Percentiles rank a stretch among this genome's conserved stretches.
These are phyloP conservation scores for Formica selysi DNA, from an alignment of 1,140 invertebrate genomes.

Conservation along the genomic window DNA sequence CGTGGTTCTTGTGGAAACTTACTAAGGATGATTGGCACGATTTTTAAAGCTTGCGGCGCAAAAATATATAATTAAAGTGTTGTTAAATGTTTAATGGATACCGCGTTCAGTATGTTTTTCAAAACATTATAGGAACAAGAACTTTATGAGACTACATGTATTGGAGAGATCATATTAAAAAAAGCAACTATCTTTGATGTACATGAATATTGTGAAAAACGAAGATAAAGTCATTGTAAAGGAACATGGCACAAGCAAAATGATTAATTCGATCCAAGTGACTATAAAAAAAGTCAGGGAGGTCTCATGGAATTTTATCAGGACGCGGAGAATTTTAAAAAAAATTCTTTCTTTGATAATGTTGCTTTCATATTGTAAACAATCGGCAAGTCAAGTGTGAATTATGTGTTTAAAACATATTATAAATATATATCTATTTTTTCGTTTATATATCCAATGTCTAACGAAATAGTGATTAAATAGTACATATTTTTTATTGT, in stretches of 20 bases:
- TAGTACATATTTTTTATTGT: too few relatives aligned
- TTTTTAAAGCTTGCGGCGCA: background rate
- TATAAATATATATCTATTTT: too few relatives aligned
- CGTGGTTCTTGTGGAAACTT: background rate
- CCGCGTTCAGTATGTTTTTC: background rate
- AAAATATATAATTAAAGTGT: slow-evolving; percentile 7
- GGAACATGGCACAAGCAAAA: background rate
- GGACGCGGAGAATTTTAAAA: too few relatives aligned
- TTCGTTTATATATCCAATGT: too few relatives aligned
- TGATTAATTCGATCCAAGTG: background rate
- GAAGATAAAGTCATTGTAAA: background rate
- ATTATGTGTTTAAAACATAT: too few relatives aligned
- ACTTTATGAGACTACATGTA: background rate
- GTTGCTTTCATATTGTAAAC: too few relatives aligned
- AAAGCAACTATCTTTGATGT: background rate
- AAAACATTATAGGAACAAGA: background rate
- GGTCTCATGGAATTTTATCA: too few relatives aligned
- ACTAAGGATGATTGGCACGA: background rate
- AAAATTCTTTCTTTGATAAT: too few relatives aligned
- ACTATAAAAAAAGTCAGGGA: background rate
- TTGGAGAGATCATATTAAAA: background rate
- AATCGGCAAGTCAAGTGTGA: too few relatives aligned
- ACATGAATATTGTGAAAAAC: background rate
- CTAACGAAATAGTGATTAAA: too few relatives aligned
- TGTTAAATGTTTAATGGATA: background rate